Evolutionary conservation across 2,797 vertebrate genomes (phyloP).

Genomic region (Florisuga fusca): DNA sequence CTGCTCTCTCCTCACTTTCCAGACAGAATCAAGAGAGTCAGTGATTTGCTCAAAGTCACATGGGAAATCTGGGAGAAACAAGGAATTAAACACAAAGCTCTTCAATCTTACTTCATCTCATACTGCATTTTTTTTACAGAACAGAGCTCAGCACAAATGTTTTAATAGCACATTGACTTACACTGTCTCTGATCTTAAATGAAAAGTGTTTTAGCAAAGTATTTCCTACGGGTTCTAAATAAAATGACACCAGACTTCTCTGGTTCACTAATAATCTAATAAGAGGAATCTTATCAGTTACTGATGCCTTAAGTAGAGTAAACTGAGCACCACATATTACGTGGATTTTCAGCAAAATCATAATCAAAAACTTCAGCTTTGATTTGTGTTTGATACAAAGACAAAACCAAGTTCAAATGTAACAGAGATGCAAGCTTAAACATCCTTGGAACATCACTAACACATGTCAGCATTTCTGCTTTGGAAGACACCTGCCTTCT

Average conservation of each 20-base stretch:
- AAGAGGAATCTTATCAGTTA: background rate
- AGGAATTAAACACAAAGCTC: slow-evolving; percentile 46
- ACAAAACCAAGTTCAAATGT: slow-evolving; percentile 26
- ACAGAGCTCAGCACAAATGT: background rate
- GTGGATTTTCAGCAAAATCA: background rate
- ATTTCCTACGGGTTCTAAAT: background rate
- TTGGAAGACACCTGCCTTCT: background rate
- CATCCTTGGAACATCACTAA: slow-evolving; percentile 27
- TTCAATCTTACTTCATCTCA: slow-evolving; percentile 10
- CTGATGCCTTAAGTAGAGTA: background rate
- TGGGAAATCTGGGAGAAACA: background rate
- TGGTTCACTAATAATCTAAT: background rate
- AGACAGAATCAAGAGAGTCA: background rate
- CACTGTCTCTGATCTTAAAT: background rate
- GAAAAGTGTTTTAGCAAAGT: background rate
- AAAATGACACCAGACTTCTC: background rate
- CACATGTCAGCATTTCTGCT: slow-evolving; percentile 17
- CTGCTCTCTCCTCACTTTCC: background rate
- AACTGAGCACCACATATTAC: background rate
- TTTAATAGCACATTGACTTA: background rate
- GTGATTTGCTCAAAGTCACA: slow-evolving; percentile 23
- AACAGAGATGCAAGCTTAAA: slow-evolving; percentile 21
- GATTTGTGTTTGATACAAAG: slow-evolving; percentile 34
- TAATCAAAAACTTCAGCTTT: background rate
- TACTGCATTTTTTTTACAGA: background rate